phyloP scores from a whole-genome alignment of 2,797 vertebrate species.

The Emydoidea blandingii region DNA sequence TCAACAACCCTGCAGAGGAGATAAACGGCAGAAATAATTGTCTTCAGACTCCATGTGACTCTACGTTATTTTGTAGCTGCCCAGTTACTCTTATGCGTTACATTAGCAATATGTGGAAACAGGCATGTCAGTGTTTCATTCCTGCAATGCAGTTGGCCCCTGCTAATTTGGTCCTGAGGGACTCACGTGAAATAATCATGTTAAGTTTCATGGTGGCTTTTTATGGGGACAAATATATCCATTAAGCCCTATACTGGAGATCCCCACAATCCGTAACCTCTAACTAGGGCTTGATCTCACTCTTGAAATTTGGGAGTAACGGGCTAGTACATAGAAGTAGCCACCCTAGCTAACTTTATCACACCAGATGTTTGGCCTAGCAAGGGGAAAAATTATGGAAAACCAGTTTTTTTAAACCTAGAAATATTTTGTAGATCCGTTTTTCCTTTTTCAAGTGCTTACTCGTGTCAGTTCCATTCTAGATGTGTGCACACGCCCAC shows the following conservation, averaged over 20 bases:
- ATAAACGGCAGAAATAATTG: neutral
- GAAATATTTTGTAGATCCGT: neutral
- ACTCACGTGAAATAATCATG: neutral
- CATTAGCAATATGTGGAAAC: neutral
- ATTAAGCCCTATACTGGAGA: neutral
- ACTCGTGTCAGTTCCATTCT: too few relatives aligned
- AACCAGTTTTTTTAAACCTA: neutral
- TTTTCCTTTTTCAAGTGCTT: neutral
- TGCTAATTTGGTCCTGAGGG: neutral
- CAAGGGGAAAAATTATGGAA: neutral
- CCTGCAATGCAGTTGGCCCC: neutral
- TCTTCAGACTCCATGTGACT: neutral
- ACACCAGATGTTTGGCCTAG: neutral
- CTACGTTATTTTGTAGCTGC: neutral
- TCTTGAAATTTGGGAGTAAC: neutral
- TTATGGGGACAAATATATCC: neutral
- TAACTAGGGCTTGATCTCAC: neutral
- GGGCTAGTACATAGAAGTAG: neutral
- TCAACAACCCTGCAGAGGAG: neutral
- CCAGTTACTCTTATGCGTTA: neutral
- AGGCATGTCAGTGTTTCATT: fast-evolving
- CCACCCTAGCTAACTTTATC: neutral
- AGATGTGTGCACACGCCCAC: too few relatives aligned
- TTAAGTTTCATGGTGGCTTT: neutral
- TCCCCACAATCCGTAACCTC: neutral